Percentiles rank a stretch among this genome's conserved stretches.
Evolutionary conservation across 2,888 invertebrate genomes (phyloP).

Genomic region (Trichogramma dendrolimi): DNA sequence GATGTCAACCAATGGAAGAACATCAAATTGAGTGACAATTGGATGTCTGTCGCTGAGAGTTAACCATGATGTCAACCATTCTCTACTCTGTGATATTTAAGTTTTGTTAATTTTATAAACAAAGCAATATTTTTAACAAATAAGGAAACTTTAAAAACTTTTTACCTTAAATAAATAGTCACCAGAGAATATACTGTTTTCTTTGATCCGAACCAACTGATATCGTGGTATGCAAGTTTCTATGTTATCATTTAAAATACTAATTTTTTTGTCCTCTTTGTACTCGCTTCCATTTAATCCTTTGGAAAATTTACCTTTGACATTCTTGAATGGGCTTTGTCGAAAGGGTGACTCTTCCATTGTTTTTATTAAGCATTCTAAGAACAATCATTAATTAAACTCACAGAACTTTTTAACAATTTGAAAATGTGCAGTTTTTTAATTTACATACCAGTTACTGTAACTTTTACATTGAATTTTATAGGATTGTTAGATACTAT

Average conservation of each 20-base stretch:
- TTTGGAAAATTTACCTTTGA: conserved; percentile 27
- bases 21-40: conserved; percentile 49
- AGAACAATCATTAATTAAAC: conserved; percentile 12
- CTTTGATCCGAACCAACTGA: conserved; percentile 51
- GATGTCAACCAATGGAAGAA: conserved; percentile 52
- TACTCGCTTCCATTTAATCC: conserved; percentile 5
- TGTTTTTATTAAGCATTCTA: conserved; percentile 44
- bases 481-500: conserved; percentile 51
- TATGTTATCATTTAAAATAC: neutral
- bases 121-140: neutral
- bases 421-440: too few species aligned
- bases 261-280: neutral
- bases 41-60: conserved; percentile 48
- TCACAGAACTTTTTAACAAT: too few species aligned
- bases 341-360: conserved; percentile 37
- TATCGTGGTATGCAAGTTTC: conserved; percentile 49
- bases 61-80: conserved; percentile 53
- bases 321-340: conserved; percentile 32
- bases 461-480: conserved; percentile 49
- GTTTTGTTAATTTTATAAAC: conserved; percentile 8
- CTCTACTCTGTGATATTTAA: conserved; percentile 46
- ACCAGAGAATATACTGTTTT: conserved; percentile 52
- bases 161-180: conserved; percentile 52
- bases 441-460: conserved; percentile 40
- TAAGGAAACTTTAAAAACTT: conserved; percentile 3